phyloP scores from a whole-genome alignment of 2,113 vertebrate genomes.

The Sander lucioperca region DNA sequence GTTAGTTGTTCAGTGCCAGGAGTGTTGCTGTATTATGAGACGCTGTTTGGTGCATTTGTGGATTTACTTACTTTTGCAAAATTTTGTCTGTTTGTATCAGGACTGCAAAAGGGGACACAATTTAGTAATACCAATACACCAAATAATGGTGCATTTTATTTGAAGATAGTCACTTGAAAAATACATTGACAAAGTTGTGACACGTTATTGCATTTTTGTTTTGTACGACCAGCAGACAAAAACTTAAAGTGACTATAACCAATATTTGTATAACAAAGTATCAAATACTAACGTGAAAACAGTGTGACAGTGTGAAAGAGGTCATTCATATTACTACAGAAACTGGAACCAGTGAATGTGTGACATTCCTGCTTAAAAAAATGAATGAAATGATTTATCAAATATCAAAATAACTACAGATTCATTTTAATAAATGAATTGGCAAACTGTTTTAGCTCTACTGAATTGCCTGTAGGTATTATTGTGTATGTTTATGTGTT shows the following conservation, averaged over 20 bases:
- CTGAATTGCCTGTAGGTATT: neutral
- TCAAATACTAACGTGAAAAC: neutral
- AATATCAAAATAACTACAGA: neutral
- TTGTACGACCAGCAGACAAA: neutral
- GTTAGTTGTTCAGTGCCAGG: constrained; percentile 21
- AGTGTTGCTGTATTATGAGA: constrained; percentile 35
- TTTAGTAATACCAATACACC: too few species aligned
- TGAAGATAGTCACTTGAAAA: neutral
- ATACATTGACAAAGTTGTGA: neutral
- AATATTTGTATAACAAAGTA: neutral
- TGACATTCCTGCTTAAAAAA: neutral
- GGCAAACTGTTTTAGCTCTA: neutral
- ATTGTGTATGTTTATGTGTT: neutral
- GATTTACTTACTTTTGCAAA: neutral
- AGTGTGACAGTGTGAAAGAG: neutral
- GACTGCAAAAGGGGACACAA: neutral
- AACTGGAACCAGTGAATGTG: neutral
- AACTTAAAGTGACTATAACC: neutral
- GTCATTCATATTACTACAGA: too few species aligned
- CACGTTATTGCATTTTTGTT: neutral
- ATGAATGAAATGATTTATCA: neutral
- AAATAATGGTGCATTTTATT: neutral
- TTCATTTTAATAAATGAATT: neutral
- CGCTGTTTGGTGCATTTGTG: neutral
- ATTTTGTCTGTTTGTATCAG: neutral